Base-by-base conservation (phyloP, 2,797 vertebrate species). In the Apogon hyalosoma region DNA sequence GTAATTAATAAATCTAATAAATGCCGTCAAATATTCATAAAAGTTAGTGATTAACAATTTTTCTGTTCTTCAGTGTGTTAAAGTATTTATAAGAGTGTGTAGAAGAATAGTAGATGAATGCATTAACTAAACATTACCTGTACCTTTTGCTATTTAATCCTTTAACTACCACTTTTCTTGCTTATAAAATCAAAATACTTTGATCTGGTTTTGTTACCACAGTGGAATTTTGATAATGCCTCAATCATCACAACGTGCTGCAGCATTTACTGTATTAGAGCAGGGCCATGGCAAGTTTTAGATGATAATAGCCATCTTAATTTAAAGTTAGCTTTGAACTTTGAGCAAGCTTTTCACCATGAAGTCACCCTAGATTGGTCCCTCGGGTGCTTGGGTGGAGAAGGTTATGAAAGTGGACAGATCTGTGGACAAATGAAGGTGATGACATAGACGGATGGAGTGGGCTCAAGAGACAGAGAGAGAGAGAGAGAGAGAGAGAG, bases 261-360 rank as follows among this genome's bases (percentile, higher is more conserved):
- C 62, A 45, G 77, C 69, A 70, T 77, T 88, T 81, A 28, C 3
- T 28, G 24, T 28, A 86, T 87, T 80, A 57, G 73, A 86, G 77
- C 48, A 51, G 77, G 64, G 79, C 63, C 73, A 72, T 43, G 70
- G 71, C 54, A 56, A 75, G 71, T 76, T 74, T 69, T 42, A 64
- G 63, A 72, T 82, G 83, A 88, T 86, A 83, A 87, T 78, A 72
- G 58, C 57, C 51, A 40, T 71, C 72, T 75, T 76, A 60, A 82
- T 85, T 87, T 80, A 62, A 84, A 79, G 63, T 76, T 79, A 58
- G 19, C 84, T 87, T 89, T 90, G 80, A 89, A 89, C 85, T 83
- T 65, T 43, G 42, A 81, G 59, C 70, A 48, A 45, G 69, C 66
- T 60, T 82, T 86, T 85, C 63, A 68, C 66, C 63, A 58, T 69